Evolutionary conservation across 2,888 invertebrate species (phyloP).

Genomic region (Zygogramma bicolorata): DNA sequence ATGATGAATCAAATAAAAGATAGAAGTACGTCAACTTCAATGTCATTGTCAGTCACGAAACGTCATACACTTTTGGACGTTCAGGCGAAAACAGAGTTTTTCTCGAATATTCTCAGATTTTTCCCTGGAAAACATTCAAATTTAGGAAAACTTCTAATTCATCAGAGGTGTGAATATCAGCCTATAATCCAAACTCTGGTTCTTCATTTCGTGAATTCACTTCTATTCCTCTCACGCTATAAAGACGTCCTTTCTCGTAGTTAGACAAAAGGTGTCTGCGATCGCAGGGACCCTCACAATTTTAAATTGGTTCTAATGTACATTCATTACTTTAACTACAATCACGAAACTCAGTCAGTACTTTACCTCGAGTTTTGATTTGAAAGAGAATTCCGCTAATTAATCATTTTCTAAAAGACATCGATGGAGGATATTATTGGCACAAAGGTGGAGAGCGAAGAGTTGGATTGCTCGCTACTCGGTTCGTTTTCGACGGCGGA

Average conservation of each 20-base stretch:
- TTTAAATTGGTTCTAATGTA: neutral
- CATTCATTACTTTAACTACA: slow-evolving; percentile 2
- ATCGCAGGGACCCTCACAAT: neutral
- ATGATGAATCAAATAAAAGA: too few relatives aligned
- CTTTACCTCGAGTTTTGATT: slow-evolving; percentile 2
- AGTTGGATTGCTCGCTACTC: neutral
- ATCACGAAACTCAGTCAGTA: neutral
- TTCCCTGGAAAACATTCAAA: too few relatives aligned
- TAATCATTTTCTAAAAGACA: slow-evolving; percentile 10
- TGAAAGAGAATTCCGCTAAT: neutral
- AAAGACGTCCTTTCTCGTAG: neutral
- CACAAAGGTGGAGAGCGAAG: neutral
- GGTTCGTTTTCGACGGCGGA: neutral
- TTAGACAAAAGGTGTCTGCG: neutral
- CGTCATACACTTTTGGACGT: too few relatives aligned
- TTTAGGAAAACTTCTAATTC: too few relatives aligned
- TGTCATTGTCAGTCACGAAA: too few relatives aligned
- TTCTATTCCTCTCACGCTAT: neutral
- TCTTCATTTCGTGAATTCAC: neutral
- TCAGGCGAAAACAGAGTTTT: too few relatives aligned
- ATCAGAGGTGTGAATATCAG: too few relatives aligned
- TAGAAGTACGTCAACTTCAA: too few relatives aligned
- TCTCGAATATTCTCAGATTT: too few relatives aligned
- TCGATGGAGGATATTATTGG: slow-evolving; percentile 7
- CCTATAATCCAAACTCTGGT: neutral